Conservation (phyloP, 2,797 vertebrate genomes). For the Pelochelys cantorii region DNA sequence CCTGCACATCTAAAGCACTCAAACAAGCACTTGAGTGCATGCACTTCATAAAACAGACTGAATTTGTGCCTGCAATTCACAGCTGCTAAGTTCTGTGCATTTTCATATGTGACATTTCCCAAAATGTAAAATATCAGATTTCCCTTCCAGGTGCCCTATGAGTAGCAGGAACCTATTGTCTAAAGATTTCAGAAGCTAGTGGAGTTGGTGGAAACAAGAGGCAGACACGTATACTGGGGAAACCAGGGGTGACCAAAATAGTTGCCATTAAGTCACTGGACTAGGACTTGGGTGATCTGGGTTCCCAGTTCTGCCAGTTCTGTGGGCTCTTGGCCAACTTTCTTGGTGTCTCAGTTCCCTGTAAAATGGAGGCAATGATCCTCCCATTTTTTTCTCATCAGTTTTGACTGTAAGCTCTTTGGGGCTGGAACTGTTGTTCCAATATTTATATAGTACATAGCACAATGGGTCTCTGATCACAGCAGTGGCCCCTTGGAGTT, state of each 20-base stretch:
- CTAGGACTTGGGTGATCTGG: neutral
- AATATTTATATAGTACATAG: neutral
- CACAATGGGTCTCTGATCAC: neutral
- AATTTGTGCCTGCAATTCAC: neutral
- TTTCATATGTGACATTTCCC: neutral
- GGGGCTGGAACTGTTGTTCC: neutral
- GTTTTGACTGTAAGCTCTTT: neutral
- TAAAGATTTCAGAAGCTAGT: neutral
- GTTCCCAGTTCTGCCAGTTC: neutral
- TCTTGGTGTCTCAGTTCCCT: neutral
- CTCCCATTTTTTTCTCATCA: neutral
- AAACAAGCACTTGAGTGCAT: neutral
- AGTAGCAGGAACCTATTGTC: neutral
- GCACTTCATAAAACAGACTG: neutral
- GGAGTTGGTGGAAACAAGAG: neutral
- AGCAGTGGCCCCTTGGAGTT: neutral
- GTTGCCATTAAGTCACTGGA: neutral
- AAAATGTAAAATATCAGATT: neutral
- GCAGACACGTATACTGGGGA: neutral
- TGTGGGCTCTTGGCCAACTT: neutral
- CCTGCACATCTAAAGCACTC: neutral
- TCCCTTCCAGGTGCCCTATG: neutral
- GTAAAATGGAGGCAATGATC: neutral
- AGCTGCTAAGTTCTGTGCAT: neutral
- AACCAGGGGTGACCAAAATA: neutral